A percentile compares a stretch with the other conserved stretches of the same genome.
phyloP scores from a whole-genome alignment of 2,797 vertebrate species.

The Phalanger gymnotis region DNA sequence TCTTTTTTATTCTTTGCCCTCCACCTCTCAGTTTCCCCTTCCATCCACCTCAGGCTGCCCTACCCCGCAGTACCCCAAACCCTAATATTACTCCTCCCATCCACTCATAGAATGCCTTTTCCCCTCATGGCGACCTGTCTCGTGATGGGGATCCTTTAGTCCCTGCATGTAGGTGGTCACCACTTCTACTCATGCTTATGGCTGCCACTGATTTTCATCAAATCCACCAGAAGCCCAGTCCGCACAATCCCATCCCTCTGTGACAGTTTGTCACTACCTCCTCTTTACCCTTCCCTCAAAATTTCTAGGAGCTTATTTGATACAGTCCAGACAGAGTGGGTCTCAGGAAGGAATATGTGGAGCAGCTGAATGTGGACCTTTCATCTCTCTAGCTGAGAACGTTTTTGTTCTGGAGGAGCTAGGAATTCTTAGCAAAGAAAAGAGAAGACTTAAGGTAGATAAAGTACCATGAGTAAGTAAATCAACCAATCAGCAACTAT shows the following conservation, averaged over 20 bases:
- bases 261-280: neutral
- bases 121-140: neutral
- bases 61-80: neutral
- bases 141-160: neutral
- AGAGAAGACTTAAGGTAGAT: neutral
- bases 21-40: neutral
- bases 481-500: neutral
- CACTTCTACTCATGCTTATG: neutral
- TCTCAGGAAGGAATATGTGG: neutral
- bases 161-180: neutral
- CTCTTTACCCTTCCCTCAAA: neutral
- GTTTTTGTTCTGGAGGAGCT: neutral
- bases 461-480: neutral
- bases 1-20: neutral
- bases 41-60: neutral
- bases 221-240: neutral
- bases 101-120: neutral
- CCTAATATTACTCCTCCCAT: neutral
- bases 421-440: neutral
- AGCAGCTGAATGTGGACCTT: neutral
- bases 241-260: neutral
- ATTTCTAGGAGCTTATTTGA: neutral
- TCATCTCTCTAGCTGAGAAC: neutral
- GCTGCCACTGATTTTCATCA: neutral
- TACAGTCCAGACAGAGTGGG: neutral